Base-by-base conservation (phyloP, 2,797 vertebrate genomes). In the Chromis chromis region DNA sequence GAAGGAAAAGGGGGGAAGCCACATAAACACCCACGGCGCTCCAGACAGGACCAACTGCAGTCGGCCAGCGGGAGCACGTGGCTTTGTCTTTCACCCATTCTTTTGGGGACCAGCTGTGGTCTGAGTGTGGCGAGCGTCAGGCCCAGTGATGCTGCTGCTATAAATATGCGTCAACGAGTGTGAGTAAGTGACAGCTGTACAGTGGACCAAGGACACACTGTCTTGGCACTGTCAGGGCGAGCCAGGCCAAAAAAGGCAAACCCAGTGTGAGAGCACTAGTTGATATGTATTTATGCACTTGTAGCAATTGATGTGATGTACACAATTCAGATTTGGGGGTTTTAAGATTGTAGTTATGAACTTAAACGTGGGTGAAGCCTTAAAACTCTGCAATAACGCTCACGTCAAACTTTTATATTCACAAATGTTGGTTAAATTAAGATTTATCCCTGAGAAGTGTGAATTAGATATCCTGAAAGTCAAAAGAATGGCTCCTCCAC, bases 81-180 rank as follows among this genome's bases (percentile, higher is more conserved):
- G 93, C 93, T 95, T 95, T 94, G 94, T 93, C 93, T 94, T 89
- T 86, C 89, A 85, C 87, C 86, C 89, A 93, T 94, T 95, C 91
- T 95, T 87, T 83, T 86, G 88, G 90, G 91, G 93, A 95, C 94
- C 95, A 96, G 95, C 95, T 96, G 95, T 96, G 94, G 94, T 93
- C 86, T 93, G 88, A 93, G 91, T 82, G 84, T 25, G 79, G 88
- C 55, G 71, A 92, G 87, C 70, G 86, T 89, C 85, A 76, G 77
- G 88, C 86, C 88, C 87, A 85, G 65, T 94, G 94, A 95, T 94
- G 94, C 87, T 89, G 89, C 86, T 92, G 91, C 95, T 96, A 96
- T 94, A 95, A 95, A 96, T 96, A 95, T 87, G 88, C 79, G 87
- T 90, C 85, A 92, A 82, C 87, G 84, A 91, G 90, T 88, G 88